Evolutionary conservation across 2,797 vertebrate genomes (phyloP), one percentile per base, ranked within the genome.

Genomic region (Sphenodon punctatus): DNA sequence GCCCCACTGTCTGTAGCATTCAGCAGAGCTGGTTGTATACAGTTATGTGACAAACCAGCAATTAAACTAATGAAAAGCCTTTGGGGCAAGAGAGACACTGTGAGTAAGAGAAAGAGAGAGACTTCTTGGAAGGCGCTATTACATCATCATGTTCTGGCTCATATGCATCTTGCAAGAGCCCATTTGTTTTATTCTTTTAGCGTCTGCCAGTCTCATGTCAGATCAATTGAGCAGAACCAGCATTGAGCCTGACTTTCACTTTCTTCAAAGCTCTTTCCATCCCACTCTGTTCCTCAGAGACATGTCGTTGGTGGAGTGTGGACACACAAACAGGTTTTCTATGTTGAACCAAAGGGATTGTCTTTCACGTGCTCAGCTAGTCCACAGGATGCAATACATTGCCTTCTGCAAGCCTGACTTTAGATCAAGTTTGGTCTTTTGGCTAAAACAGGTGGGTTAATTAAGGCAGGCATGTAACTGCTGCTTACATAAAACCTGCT

Each of bases 1-100:
- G n/a, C n/a, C n/a, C n/a, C n/a, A n/a, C n/a, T n/a, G n/a, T n/a
- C n/a, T n/a, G n/a, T n/a, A n/a, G 10, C 1, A 23, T 10, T 3
- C 20, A 67, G 25, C 7, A 27, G 58, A 67, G 45, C 8, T 34
- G 58, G 8, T 15, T 38, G 23, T 53, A 36, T 80, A 84, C 73
- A 73, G 64, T 46, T 67, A 73, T 56, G 30, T 46, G 64, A 63
- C 61, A 64, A 72, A 77, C 61, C 78, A 72, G 73, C 61, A 48
- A 73, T 14, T n/a, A 67, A 69, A 41, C 46, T 60, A 76, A n/a
- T 84, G 72, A 76, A 73, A 68, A 77, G n/a, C 17, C 75, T 61
- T 36, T 36, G n/a, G 32, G 32, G 15, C 10, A 38, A 79, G 76
- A 83, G 74, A 43, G 46, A 36, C 43, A 39, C 75, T 63, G 69